Conservation (phyloP, 2,888 invertebrate genomes). For the Luffia ferchaultella region DNA sequence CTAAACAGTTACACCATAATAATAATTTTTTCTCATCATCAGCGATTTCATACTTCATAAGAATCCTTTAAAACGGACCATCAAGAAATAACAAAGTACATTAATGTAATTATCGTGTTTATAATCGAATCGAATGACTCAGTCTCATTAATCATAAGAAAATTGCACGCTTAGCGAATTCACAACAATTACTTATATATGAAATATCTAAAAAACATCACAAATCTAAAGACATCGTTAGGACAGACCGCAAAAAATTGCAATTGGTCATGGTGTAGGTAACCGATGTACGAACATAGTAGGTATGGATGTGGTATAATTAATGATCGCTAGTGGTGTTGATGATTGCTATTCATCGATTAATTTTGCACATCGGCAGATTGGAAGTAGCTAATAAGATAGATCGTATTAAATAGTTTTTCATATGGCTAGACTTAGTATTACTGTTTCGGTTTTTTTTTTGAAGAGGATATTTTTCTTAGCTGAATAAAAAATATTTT, state of each 20-base stretch:
- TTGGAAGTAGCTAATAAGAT: too few species aligned
- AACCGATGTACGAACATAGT: neutral
- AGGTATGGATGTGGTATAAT: constrained; percentile 10
- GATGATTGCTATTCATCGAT: too few species aligned
- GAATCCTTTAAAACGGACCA: neutral
- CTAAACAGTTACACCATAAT: too few species aligned
- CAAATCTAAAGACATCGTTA: constrained; percentile 37
- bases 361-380: too few species aligned
- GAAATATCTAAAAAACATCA: neutral
- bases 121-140: neutral
- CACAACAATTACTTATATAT: neutral
- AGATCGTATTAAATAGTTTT: too few species aligned
- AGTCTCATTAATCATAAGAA: neutral
- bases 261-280: constrained; percentile 29
- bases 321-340: too few species aligned
- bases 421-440: too few species aligned
- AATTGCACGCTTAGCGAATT: neutral
- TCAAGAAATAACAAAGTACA: neutral
- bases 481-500: too few species aligned
- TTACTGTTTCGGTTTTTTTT: too few species aligned
- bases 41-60: neutral
- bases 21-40: too few species aligned
- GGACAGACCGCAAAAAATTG: constrained; percentile 32
- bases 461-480: too few species aligned
- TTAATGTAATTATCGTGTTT: neutral